Conservation (phyloP, 2,888 invertebrate species). For the Sylvicola cinctus region DNA sequence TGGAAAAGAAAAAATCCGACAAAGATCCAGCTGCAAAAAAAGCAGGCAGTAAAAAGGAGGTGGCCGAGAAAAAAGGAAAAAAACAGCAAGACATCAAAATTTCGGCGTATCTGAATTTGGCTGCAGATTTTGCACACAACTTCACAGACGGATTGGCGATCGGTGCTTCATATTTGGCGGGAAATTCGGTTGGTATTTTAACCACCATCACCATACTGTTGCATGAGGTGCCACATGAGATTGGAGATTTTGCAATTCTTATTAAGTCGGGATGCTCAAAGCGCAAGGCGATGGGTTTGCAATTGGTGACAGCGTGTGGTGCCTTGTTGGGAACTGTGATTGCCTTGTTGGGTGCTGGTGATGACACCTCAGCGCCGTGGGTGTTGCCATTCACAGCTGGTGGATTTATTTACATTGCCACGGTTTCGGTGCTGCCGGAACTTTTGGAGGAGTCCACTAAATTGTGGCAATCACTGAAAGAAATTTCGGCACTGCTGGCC, state of each 20-base stretch:
- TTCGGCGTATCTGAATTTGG: constrained; percentile 83
- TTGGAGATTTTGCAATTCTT: constrained; percentile 97
- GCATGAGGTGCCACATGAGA: constrained; percentile 98
- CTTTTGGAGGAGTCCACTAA: constrained; percentile 74
- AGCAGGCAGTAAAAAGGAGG: constrained; percentile 19
- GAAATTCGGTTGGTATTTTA: constrained; percentile 64
- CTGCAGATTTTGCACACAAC: constrained; percentile 96
- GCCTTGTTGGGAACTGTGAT: constrained; percentile 84
- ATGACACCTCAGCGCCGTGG: constrained; percentile 57
- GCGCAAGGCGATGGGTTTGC: constrained; percentile 84
- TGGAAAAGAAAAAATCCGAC: constrained; percentile 6
- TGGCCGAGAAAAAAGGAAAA: constrained; percentile 24
- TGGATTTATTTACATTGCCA: constrained; percentile 99
- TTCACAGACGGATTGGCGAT: constrained; percentile 99
- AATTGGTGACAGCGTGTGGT: constrained; percentile 84
- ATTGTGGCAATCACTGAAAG: constrained; percentile 73
- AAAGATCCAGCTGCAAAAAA: constrained; percentile 9
- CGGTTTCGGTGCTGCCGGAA: constrained; percentile 96
- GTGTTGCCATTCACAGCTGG: constrained; percentile 95
- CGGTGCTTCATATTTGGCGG: constrained; percentile 91
- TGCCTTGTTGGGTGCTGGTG: constrained; percentile 62
- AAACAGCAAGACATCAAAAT: constrained; percentile 45
- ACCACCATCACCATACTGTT: constrained; percentile 91
- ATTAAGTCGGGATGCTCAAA: constrained; percentile 91
- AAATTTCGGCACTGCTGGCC: constrained; percentile 67